These are phyloP conservation scores for Drosophila testacea DNA, from an alignment of 2,888 invertebrate genomes.

Conservation along the genomic window DNA sequence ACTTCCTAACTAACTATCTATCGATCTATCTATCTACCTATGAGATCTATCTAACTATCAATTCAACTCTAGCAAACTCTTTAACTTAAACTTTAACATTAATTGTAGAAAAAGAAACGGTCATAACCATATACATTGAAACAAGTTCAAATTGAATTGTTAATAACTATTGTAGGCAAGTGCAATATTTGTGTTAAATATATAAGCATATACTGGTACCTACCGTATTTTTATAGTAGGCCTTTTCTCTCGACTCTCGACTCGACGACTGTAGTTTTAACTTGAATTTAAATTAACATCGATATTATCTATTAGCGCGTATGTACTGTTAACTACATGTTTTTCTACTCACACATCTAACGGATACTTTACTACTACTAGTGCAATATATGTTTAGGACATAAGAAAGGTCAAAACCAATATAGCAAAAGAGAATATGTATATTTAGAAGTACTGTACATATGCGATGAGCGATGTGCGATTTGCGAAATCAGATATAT, in stretches of 20 bases:
- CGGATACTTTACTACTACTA: conserved; percentile 68
- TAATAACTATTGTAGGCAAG: conserved; percentile 72
- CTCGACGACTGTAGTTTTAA: conserved; percentile 68
- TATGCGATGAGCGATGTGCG: conserved; percentile 27
- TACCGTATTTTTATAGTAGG: conserved; percentile 78
- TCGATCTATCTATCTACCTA: conserved; percentile 26
- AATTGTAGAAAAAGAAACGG: conserved; percentile 11
- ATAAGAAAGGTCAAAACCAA: conserved; percentile 56
- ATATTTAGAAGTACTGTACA: conserved; percentile 22
- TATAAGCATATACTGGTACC: conserved; percentile 54
- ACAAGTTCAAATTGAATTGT: conserved; percentile 77
- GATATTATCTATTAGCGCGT: conserved; percentile 57
- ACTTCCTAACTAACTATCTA: conserved; percentile 30
- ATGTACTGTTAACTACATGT: conserved; percentile 74
- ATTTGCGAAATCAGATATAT: conserved; percentile 50
- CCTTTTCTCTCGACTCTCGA: conserved; percentile 73
- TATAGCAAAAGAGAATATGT: conserved; percentile 39
- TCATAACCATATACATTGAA: conserved; percentile 28
- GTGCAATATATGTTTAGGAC: conserved; percentile 62
- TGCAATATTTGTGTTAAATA: conserved; percentile 74
- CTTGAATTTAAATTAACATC: conserved; percentile 43
- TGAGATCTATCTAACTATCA: conserved; percentile 20
- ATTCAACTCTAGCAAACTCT: conserved; percentile 28
- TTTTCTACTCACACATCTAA: conserved; percentile 74
- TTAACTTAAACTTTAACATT: conserved; percentile 21